Percentiles rank a stretch among this genome's conserved stretches.
Evolutionary conservation across 2,113 vertebrate species (phyloP).

Genomic region (Phalacrocorax pelagicus): DNA sequence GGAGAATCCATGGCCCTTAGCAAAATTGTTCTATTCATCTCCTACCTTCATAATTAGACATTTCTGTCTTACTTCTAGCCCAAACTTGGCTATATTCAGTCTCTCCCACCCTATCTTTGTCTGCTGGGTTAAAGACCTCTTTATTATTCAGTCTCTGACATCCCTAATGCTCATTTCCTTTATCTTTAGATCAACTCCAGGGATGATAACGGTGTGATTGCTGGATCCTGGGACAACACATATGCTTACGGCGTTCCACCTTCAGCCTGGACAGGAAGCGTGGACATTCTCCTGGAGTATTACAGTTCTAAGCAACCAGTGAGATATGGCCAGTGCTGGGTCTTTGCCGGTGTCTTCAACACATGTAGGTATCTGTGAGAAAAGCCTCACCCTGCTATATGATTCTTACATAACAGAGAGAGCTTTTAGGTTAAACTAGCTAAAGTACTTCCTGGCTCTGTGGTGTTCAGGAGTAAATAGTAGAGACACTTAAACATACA

Average conservation of each 20-base stretch:
- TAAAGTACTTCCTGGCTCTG: neutral
- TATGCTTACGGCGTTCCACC: slow-evolving; percentile 89
- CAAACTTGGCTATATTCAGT: neutral
- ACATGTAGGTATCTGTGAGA: slow-evolving; percentile 82
- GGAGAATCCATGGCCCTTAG: neutral
- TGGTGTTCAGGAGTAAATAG: slow-evolving; percentile 14
- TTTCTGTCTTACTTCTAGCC: neutral
- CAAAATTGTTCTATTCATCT: neutral
- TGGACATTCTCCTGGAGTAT: slow-evolving; percentile 90
- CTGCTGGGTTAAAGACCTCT: neutral
- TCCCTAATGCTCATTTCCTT: neutral
- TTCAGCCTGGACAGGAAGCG: slow-evolving; percentile 94
- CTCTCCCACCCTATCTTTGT: neutral
- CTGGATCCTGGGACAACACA: slow-evolving; percentile 88
- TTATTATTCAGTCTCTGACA: neutral
- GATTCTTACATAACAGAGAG: neutral
- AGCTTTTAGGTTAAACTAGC: neutral
- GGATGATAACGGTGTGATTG: slow-evolving; percentile 89
- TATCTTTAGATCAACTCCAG: slow-evolving; percentile 84
- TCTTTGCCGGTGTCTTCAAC: slow-evolving; percentile 95
- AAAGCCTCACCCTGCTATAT: neutral
- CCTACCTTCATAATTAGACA: neutral
- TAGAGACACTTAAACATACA: neutral
- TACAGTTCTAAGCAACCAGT: slow-evolving; percentile 78
- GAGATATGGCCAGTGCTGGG: slow-evolving; percentile 95